phyloP scores from a whole-genome alignment of 1,140 invertebrate genomes.

The Cydia fagiglandana region DNA sequence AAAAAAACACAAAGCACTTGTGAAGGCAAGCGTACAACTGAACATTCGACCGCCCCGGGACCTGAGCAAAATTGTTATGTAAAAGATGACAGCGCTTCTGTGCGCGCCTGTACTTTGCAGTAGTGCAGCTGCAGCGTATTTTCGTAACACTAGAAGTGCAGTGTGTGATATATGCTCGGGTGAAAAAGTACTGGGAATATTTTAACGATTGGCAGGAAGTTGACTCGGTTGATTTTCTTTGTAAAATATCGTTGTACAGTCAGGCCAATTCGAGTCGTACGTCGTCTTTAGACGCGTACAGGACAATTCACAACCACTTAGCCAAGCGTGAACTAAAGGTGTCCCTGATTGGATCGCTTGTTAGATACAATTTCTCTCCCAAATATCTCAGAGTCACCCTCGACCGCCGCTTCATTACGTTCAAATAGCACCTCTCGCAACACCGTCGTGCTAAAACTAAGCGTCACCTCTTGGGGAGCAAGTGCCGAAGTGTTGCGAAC shows the following conservation, averaged over 20 bases:
- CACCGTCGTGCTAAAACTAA: too few species aligned
- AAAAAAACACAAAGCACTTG: neutral
- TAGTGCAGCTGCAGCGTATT: conserved; percentile 7
- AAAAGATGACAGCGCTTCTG: conserved; percentile 33
- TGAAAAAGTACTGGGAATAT: conserved; percentile 4
- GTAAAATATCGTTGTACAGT: neutral
- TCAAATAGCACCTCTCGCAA: too few species aligned
- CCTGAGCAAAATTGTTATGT: conserved; percentile 30
- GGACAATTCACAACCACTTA: too few species aligned
- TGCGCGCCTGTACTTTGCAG: conserved; percentile 8
- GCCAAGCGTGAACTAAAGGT: too few species aligned
- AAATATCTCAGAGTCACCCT: too few species aligned
- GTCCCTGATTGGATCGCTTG: too few species aligned
- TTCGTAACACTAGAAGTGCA: neutral
- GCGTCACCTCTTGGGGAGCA: too few species aligned
- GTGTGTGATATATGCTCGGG: neutral
- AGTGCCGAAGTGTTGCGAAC: too few species aligned
- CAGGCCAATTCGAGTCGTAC: too few species aligned
- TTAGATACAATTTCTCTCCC: too few species aligned
- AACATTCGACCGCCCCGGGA: conserved; percentile 25
- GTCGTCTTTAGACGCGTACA: too few species aligned
- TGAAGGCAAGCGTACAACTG: neutral
- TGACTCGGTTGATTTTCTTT: neutral
- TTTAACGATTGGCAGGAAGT: neutral
- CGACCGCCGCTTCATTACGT: too few species aligned